These are phyloP conservation scores for Nycticebus coucang DNA, from an alignment of 2,113 vertebrate species.

Conservation along the genomic window DNA sequence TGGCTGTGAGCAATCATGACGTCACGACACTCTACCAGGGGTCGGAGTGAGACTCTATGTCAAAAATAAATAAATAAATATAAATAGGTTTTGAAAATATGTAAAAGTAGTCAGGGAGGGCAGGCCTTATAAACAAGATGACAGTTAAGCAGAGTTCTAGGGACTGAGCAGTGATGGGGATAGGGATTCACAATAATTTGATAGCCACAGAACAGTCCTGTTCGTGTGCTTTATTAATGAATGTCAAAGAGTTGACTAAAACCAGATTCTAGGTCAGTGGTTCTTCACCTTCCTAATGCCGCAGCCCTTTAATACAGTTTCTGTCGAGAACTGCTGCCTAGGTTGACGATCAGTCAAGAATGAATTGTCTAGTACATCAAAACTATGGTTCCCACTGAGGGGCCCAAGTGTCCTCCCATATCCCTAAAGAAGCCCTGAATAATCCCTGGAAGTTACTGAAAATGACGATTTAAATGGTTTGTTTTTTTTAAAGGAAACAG, in stretches of 20 bases:
- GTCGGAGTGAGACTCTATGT: too few species aligned
- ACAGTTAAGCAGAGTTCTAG: not conserved
- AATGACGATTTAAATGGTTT: not conserved
- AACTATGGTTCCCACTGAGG: not conserved
- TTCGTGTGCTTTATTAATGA: not conserved
- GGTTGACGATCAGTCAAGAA: not conserved
- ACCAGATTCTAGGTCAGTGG: not conserved
- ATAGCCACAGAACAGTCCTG: not conserved
- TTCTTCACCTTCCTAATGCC: too few species aligned
- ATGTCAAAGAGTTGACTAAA: not conserved
- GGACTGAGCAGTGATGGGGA: not conserved
- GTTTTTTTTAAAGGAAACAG: not conserved
- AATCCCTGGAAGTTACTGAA: not conserved
- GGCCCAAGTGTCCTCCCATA: not conserved
- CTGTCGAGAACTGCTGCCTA: too few species aligned
- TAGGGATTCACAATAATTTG: not conserved
- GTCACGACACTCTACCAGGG: too few species aligned
- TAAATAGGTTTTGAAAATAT: not conserved
- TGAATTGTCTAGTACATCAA: not conserved
- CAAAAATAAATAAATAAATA: too few species aligned
- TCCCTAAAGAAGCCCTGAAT: not conserved
- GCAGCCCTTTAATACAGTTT: too few species aligned
- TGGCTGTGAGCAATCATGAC: too few species aligned
- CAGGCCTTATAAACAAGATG: not conserved
- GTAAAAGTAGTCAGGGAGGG: not conserved